Evolutionary conservation across 1,140 invertebrate species (phyloP), one percentile per base, ranked within the genome.

Genomic region (Orussus abietinus): DNA sequence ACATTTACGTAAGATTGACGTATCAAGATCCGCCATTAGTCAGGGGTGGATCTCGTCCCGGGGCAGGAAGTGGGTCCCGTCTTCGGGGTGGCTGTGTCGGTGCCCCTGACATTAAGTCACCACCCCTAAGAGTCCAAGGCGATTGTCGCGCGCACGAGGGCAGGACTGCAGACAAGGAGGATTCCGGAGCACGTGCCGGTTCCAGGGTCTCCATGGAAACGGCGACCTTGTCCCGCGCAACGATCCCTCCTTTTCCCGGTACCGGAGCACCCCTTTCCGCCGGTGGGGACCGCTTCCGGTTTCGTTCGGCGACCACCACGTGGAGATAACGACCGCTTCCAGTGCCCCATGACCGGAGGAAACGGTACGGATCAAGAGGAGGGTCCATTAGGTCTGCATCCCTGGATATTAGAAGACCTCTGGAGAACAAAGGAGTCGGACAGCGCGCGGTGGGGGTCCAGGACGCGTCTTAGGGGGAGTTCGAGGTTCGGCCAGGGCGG

Each of bases 191-290:
- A 70, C 68, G 68, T 70, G 69, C 61, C 64, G 53, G 9, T 47
- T 53, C 48, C 47, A 6, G 5, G 55, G 66, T 71, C 66, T 62
- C 66, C 55, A 69, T 43, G 69, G 66, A 57, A 52, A 69, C 68
- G 52, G 51, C 64, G 68, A 69, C 67, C 69, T 73, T 71, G 68
- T 68, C 68, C 67, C 68, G 62, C 68, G 68, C 66, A 69, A 69
- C 56, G 61, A 69, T 48, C 55, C 57, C 58, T 19, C 18, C 31
- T 19, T 11, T 7, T 11, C 34, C 34, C 3, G n/a, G n/a, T n/a
- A n/a, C n/a, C n/a, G n/a, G n/a, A n/a, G n/a, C n/a, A n/a, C n/a
- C n/a, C n/a, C n/a, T n/a, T n/a, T n/a, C n/a, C n/a, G n/a, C 38
- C 31, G 29, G 40, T 47, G 41, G 34, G 47, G 47, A 51, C 55